Conservation (phyloP, 53 echinoderm and acorn worm genomes). For the Paracentrotus lividus region DNA sequence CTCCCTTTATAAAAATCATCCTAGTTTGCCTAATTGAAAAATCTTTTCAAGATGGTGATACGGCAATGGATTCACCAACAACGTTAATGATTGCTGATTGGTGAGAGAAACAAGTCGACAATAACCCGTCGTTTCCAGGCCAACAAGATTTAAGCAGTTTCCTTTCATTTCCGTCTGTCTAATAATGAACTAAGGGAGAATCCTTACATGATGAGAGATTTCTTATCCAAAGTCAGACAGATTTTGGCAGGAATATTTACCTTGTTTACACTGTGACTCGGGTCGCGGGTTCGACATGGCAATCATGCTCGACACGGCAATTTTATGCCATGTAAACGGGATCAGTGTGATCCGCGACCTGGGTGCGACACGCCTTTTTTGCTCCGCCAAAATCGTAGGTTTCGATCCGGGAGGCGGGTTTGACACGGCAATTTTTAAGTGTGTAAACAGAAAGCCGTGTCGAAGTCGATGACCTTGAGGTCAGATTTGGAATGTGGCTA, state of each 20-base stretch:
- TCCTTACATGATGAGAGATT: slow-evolving; percentile 16
- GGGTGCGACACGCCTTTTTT: too few relatives aligned
- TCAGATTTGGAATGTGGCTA: too few relatives aligned
- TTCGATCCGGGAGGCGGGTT: too few relatives aligned
- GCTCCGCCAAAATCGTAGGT: too few relatives aligned
- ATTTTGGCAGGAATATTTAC: slow-evolving; percentile 46
- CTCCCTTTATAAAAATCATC: not conserved
- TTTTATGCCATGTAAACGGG: too few relatives aligned
- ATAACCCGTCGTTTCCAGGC: slow-evolving; percentile 43
- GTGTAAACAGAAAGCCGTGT: too few relatives aligned
- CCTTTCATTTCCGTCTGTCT: slow-evolving; percentile 41
- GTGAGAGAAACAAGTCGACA: slow-evolving; percentile 10
- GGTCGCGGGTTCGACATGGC: too few relatives aligned
- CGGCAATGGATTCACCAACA: not conserved
- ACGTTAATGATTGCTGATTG: slow-evolving; percentile 9
- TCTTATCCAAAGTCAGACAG: not conserved
- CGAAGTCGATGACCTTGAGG: too few relatives aligned
- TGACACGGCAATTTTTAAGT: too few relatives aligned
- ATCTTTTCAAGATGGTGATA: not conserved
- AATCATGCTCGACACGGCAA: too few relatives aligned
- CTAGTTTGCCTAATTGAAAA: not conserved
- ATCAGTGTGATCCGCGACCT: too few relatives aligned
- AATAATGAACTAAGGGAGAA: slow-evolving; percentile 22
- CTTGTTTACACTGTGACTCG: too few relatives aligned
- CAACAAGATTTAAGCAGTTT: slow-evolving; percentile 35